phyloP scores from a whole-genome alignment of 64 coral and sea anemone species.

The Stylophora pistillata region DNA sequence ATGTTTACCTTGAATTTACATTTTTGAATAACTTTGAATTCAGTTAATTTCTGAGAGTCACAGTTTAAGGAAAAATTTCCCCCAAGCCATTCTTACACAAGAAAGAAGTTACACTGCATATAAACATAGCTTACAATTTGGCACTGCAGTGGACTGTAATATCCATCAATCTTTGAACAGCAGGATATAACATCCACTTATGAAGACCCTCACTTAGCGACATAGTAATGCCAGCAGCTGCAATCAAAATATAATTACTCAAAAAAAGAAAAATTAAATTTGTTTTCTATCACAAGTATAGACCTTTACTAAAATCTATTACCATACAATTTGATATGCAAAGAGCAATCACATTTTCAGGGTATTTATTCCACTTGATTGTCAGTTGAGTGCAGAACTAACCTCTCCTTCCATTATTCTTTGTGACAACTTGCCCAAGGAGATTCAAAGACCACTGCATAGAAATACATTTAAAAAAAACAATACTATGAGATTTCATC shows the following conservation, averaged over 20 bases:
- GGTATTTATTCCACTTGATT: too few relatives aligned
- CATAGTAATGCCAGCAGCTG: conserved; percentile 63
- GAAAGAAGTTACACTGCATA: background rate
- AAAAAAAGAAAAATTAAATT: background rate
- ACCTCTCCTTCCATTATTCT: conserved; percentile 76
- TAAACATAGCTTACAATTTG: conserved; percentile 77
- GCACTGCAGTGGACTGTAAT: conserved; percentile 89
- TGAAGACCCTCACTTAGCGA: conserved; percentile 89
- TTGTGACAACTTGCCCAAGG: conserved; percentile 79
- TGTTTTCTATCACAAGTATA: too few relatives aligned
- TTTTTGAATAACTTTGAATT: background rate
- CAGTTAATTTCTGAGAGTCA: too few relatives aligned
- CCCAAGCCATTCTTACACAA: background rate
- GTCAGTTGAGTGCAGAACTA: background rate
- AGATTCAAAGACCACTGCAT: conserved; percentile 90
- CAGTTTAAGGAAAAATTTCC: too few relatives aligned
- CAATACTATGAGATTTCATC: too few relatives aligned
- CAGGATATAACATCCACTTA: conserved; percentile 95
- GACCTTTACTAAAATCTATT: too few relatives aligned
- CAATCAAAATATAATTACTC: background rate
- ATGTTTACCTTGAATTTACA: background rate
- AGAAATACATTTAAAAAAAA: conserved; percentile 1
- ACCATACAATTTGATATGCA: too few relatives aligned
- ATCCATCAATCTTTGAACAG: conserved; percentile 95
- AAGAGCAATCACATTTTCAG: too few relatives aligned